These are phyloP conservation scores for Trissolcus brochymenae DNA, from an alignment of 2,888 invertebrate genomes.

Conservation along the genomic window DNA sequence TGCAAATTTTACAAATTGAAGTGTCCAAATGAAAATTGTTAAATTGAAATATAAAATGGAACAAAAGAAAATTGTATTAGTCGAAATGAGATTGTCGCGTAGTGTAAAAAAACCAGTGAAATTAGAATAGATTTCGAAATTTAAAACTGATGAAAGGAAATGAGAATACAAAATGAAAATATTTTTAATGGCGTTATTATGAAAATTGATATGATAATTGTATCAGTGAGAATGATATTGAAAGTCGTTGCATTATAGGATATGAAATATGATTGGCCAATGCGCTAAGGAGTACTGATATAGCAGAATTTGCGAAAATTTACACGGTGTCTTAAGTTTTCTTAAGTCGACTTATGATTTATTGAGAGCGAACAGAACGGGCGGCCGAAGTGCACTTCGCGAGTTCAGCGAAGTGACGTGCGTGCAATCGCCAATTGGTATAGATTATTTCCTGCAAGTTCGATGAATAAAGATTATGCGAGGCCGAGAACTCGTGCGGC, in stretches of 20 bases:
- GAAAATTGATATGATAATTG: neutral
- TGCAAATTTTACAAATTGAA: too few relatives aligned
- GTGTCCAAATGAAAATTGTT: too few relatives aligned
- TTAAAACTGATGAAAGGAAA: too few relatives aligned
- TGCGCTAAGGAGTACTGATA: neutral
- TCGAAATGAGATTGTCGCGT: too few relatives aligned
- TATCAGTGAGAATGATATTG: neutral
- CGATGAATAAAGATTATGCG: slow-evolving; percentile 23
- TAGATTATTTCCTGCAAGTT: slow-evolving; percentile 38
- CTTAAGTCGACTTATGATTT: slow-evolving; percentile 50
- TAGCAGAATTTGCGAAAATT: neutral
- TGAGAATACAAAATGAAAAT: too few relatives aligned
- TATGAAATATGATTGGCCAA: too few relatives aligned
- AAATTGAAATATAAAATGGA: too few relatives aligned
- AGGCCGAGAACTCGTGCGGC: neutral
- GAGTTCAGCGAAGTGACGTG: slow-evolving; percentile 1
- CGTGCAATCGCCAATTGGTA: slow-evolving; percentile 12
- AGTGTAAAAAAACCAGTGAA: too few relatives aligned
- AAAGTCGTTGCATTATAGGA: slow-evolving; percentile 5
- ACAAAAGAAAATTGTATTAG: too few relatives aligned
- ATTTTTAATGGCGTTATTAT: too few relatives aligned
- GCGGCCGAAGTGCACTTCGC: neutral
- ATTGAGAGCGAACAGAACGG: slow-evolving; percentile 4
- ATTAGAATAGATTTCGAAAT: too few relatives aligned
- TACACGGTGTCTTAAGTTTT: slow-evolving; percentile 32